A percentile compares a stretch with the other conserved stretches of the same genome.
Evolutionary conservation across 2,888 invertebrate genomes (phyloP).

Genomic region (Cordilura impudica): DNA sequence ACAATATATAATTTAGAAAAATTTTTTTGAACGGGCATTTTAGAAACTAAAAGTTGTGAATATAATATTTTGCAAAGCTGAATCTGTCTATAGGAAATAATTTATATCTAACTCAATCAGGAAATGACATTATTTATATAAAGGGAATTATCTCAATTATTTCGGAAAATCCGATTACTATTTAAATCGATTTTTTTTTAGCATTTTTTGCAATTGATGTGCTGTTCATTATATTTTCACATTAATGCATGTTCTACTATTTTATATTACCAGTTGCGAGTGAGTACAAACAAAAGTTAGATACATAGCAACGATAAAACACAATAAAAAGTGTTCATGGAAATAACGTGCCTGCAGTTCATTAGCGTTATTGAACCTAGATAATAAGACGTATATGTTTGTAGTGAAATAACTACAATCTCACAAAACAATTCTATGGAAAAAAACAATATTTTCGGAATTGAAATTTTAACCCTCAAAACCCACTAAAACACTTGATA

Average conservation of each 20-base stretch:
- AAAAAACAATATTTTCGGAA: too few species aligned
- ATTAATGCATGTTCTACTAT: background rate
- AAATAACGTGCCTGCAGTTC: conserved; percentile 60
- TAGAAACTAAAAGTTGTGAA: too few species aligned
- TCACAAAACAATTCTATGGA: background rate
- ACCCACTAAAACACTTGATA: too few species aligned
- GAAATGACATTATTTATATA: too few species aligned
- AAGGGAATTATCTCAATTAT: too few species aligned
- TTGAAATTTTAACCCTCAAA: too few species aligned
- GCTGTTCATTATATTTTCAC: background rate
- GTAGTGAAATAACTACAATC: background rate
- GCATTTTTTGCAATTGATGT: background rate
- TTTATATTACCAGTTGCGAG: background rate
- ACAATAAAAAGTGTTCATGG: conserved; percentile 25
- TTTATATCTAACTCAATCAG: too few species aligned
- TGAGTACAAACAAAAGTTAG: background rate
- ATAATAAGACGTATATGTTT: too few species aligned
- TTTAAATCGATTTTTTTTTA: background rate
- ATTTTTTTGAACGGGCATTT: too few species aligned
- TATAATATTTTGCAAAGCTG: too few species aligned
- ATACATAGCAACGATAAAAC: background rate
- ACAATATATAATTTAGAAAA: too few species aligned
- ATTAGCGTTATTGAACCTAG: conserved; percentile 49
- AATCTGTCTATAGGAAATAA: too few species aligned
- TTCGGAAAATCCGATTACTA: background rate